These are phyloP conservation scores for Sinodicranocentrus sp. DNA, from an alignment of 2,888 invertebrate genomes.

Conservation along the genomic window DNA sequence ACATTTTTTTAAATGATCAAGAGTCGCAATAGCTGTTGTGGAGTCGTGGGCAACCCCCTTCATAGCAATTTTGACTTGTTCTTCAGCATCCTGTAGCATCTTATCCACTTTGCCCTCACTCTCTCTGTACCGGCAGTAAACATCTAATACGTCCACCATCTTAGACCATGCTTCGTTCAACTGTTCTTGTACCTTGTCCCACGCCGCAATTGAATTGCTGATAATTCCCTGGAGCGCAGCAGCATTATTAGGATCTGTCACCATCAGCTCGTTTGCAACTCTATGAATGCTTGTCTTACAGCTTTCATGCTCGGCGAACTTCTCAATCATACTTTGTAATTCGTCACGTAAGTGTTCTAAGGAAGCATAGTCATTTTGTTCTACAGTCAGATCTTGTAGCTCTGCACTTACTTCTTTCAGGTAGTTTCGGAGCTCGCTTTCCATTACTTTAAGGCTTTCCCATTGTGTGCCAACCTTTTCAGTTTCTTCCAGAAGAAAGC, in stretches of 20 bases:
- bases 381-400: constrained; percentile 25
- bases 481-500: constrained; percentile 79
- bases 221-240: constrained; percentile 45
- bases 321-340: constrained; percentile 40
- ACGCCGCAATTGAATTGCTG: constrained; percentile 26
- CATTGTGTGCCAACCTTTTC: constrained; percentile 79
- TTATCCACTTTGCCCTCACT: constrained; percentile 85
- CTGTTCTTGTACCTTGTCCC: constrained; percentile 25
- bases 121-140: constrained; percentile 87
- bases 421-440: constrained; percentile 44
- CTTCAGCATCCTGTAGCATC: constrained; percentile 85
- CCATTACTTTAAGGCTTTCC: constrained; percentile 25
- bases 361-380: constrained; percentile 14
- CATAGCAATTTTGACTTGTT: constrained; percentile 83
- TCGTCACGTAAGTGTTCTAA: constrained; percentile 35
- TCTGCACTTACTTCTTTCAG: constrained; percentile 47
- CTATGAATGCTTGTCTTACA: constrained; percentile 39
- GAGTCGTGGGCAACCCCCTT: constrained; percentile 85
- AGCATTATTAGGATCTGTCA: constrained; percentile 43
- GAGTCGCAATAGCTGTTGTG: constrained; percentile 77
- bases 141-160: constrained; percentile 85
- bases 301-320: constrained; percentile 37
- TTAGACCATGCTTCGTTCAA: constrained; percentile 25
- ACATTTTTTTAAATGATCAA: constrained; percentile 84
- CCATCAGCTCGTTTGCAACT: constrained; percentile 53